These are phyloP conservation scores for Microcebus murinus DNA, from an alignment of 2,113 vertebrate species.

Conservation along the genomic window DNA sequence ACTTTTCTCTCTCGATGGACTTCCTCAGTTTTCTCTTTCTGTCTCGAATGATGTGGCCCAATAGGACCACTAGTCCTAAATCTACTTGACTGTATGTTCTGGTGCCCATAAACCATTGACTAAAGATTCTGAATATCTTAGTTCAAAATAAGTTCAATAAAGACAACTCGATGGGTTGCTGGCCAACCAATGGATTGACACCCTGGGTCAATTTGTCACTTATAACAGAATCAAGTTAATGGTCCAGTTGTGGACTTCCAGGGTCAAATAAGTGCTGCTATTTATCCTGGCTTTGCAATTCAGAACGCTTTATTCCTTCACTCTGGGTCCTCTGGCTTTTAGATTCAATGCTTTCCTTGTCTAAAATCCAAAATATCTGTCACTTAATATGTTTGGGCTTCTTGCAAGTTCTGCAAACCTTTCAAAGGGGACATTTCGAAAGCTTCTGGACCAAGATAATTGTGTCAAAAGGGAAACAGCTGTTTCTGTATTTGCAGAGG, in stretches of 20 bases:
- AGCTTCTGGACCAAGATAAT: constrained; percentile 69
- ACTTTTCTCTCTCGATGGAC: not conserved
- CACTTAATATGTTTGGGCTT: constrained; percentile 26
- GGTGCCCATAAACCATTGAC: not conserved
- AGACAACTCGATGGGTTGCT: not conserved
- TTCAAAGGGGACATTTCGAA: constrained; percentile 47
- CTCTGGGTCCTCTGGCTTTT: not conserved
- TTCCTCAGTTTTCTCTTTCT: not conserved
- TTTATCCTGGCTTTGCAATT: not conserved
- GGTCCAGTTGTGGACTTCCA: not conserved
- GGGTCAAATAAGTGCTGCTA: not conserved
- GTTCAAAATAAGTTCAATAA: not conserved
- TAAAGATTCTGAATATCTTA: not conserved
- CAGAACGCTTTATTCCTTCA: not conserved
- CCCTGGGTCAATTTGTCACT: not conserved
- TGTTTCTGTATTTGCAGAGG: constrained; percentile 64
- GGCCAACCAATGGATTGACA: not conserved
- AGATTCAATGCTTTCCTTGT: not conserved
- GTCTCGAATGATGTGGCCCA: too few relatives aligned
- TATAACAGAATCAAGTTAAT: not conserved
- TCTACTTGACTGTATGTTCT: not conserved
- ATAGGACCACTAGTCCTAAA: not conserved
- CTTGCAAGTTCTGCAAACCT: constrained; percentile 21
- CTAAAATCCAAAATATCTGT: constrained; percentile 37
- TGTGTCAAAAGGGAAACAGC: constrained; percentile 63